These are phyloP conservation scores for human DNA, from an alignment of 2,113 vertebrate genomes.

Conservation along the genomic window GRCh38 chr4:152598001-152598500, in stretches of 20 bases:
- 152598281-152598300: not conserved
- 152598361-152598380: not conserved
- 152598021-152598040: too few relatives aligned
- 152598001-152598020: too few relatives aligned
- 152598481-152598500: not conserved
- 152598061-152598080: too few relatives aligned
- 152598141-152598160: too few relatives aligned
- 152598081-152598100: too few relatives aligned
- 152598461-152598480: not conserved
- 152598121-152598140: too few relatives aligned
- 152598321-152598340: not conserved
- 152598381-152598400: not conserved
- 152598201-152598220: not conserved
- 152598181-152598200: too few relatives aligned
- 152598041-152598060: too few relatives aligned
- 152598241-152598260: not conserved
- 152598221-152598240: not conserved
- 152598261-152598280: not conserved
- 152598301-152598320: not conserved
- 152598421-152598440: not conserved
- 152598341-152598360: not conserved
- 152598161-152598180: too few relatives aligned
- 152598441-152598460: constrained; percentile 16
- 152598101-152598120: too few relatives aligned
- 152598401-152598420: constrained; percentile 12